Evolutionary conservation across 2,113 vertebrate species (phyloP).

Genomic region (Dipodomys ordii): DNA sequence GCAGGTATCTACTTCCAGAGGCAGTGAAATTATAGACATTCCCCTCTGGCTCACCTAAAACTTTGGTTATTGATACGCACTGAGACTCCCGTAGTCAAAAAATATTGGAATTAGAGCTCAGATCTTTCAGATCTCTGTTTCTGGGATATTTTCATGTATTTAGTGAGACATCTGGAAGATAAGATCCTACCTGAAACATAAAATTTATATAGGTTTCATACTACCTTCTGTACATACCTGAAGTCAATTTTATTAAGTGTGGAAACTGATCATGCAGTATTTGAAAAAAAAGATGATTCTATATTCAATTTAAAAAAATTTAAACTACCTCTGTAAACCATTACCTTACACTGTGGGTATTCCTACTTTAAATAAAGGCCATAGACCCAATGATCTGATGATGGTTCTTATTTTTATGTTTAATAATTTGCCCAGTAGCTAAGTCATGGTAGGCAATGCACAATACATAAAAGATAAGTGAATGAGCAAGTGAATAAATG

Average conservation of each 20-base stretch:
- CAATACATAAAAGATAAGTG: background rate
- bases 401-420: constrained; percentile 14
- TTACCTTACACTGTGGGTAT: background rate
- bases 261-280: background rate
- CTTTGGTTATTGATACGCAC: background rate
- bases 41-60: background rate
- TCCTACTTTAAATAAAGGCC: constrained; percentile 54
- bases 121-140: background rate
- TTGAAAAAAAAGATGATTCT: constrained; percentile 32
- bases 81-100: background rate
- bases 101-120: background rate
- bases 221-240: background rate
- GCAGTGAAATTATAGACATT: no score
- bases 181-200: background rate
- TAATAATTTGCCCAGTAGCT: constrained; percentile 37
- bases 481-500: constrained; percentile 8
- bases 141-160: background rate
- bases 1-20: no score
- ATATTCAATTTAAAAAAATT: background rate
- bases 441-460: background rate
- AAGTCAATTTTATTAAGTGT: background rate
- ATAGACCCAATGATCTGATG: background rate
- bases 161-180: background rate
- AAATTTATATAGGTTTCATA: background rate
- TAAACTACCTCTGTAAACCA: constrained; percentile 36